Percentiles rank a stretch among this genome's conserved stretches.
Conservation (phyloP, 2,888 invertebrate genomes). For the Parnassius orleans region DNA sequence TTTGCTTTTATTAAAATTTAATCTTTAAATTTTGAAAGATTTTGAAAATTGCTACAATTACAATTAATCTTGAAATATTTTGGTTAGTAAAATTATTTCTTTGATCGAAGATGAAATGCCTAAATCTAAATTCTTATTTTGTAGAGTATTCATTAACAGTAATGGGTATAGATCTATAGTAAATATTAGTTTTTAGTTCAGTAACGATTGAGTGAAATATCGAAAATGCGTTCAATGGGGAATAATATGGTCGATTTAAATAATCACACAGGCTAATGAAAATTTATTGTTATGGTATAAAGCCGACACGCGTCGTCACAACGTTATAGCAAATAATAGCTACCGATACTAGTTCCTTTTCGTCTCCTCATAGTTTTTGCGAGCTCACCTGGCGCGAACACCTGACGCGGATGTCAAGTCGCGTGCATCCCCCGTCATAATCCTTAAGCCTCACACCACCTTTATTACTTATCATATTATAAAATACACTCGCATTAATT, state of each 20-base stretch:
- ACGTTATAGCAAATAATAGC: slow-evolving; percentile 11
- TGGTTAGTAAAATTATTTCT: too few relatives aligned
- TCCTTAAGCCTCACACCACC: slow-evolving; percentile 11
- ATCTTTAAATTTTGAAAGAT: too few relatives aligned
- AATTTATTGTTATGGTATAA: background rate
- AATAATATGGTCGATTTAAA: background rate
- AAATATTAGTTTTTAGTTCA: too few relatives aligned
- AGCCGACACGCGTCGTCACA: slow-evolving; percentile 7
- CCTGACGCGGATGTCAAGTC: slow-evolving; percentile 51
- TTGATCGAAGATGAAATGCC: too few relatives aligned
- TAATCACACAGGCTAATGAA: background rate
- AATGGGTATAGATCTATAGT: too few relatives aligned
- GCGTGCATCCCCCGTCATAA: slow-evolving; percentile 27
- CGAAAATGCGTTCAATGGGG: background rate
- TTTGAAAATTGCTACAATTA: too few relatives aligned
- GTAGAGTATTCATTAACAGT: too few relatives aligned
- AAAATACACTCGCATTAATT: background rate
- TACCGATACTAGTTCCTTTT: slow-evolving; percentile 32
- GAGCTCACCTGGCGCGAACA: slow-evolving; percentile 37
- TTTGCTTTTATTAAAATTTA: too few relatives aligned
- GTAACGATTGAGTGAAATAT: too few relatives aligned
- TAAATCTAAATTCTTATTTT: too few relatives aligned
- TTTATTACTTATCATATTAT: background rate
- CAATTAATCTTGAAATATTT: too few relatives aligned
- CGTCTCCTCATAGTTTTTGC: slow-evolving; percentile 36